Conservation (phyloP, 2,797 vertebrate genomes). For the Melanotaenia nigrans region DNA sequence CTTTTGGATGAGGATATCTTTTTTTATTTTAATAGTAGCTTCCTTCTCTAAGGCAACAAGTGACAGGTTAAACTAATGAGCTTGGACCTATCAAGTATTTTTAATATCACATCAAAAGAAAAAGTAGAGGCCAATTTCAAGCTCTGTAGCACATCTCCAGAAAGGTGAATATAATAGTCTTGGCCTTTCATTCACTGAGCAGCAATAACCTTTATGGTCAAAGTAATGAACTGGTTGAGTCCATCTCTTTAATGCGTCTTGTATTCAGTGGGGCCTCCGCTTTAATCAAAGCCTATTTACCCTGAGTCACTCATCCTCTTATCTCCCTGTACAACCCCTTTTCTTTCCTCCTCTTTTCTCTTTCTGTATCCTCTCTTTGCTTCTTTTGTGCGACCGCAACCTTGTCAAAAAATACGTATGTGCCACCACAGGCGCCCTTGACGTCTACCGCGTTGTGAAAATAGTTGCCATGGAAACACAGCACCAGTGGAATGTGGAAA, state of each 20-base stretch:
- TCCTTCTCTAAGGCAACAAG: constrained; percentile 57
- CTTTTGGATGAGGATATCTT: neutral
- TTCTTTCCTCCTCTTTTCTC: constrained; percentile 41
- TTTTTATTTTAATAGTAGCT: constrained; percentile 27
- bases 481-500: constrained; percentile 67
- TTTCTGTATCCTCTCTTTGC: constrained; percentile 58
- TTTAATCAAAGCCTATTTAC: constrained; percentile 81
- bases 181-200: constrained; percentile 79
- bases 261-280: constrained; percentile 68
- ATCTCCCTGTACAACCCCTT: constrained; percentile 68
- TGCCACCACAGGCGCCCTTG: constrained; percentile 51
- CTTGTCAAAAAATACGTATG: constrained; percentile 72
- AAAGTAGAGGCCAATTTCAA: constrained; percentile 78
- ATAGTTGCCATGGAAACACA: constrained; percentile 65
- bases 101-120: constrained; percentile 70
- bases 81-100: constrained; percentile 65
- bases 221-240: constrained; percentile 79
- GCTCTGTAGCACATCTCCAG: constrained; percentile 66
- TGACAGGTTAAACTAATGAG: constrained; percentile 74
- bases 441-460: constrained; percentile 57
- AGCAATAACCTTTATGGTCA: constrained; percentile 80
- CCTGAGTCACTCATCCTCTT: constrained; percentile 78
- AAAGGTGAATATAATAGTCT: constrained; percentile 79
- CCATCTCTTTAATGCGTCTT: constrained; percentile 78
- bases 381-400: constrained; percentile 73